phyloP scores from a whole-genome alignment of 2,888 invertebrate species.

The Lasioglossum calceatum region DNA sequence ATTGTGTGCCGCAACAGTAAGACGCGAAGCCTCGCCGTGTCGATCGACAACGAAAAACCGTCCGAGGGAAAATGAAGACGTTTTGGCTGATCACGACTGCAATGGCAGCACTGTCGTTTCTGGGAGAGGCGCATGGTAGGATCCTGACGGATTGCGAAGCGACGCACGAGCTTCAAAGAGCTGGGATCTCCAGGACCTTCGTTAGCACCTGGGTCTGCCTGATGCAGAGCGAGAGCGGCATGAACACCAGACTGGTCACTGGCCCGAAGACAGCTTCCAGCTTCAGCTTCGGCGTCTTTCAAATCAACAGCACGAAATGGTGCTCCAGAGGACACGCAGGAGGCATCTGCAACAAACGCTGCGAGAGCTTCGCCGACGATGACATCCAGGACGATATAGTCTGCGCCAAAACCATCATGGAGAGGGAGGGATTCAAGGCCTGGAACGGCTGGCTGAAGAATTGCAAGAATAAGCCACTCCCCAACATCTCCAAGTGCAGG shows the following conservation, averaged over 20 bases:
- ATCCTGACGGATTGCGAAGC: slow-evolving; percentile 89
- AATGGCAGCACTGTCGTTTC: background rate
- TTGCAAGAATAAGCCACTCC: slow-evolving; percentile 79
- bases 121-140: slow-evolving; percentile 84
- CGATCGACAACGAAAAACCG: background rate
- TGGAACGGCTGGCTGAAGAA: slow-evolving; percentile 81
- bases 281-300: slow-evolving; percentile 82
- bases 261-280: slow-evolving; percentile 79
- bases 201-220: slow-evolving; percentile 87
- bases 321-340: slow-evolving; percentile 88
- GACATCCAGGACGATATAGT: slow-evolving; percentile 80
- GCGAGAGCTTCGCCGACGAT: slow-evolving; percentile 86
- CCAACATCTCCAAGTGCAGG: slow-evolving; percentile 63
- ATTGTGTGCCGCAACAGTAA: background rate
- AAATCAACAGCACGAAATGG: slow-evolving; percentile 90
- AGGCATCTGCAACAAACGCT: slow-evolving; percentile 89
- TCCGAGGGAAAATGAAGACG: background rate
- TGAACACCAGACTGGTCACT: slow-evolving; percentile 74
- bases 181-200: slow-evolving; percentile 88
- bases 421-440: slow-evolving; percentile 78
- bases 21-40: background rate
- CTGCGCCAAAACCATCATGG: slow-evolving; percentile 78
- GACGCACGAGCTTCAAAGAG: slow-evolving; percentile 88
- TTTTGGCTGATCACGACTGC: slow-evolving; percentile 17
- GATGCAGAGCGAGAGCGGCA: slow-evolving; percentile 78